phyloP scores from a whole-genome alignment of 2,797 vertebrate species.

The Naso thynnoides region DNA sequence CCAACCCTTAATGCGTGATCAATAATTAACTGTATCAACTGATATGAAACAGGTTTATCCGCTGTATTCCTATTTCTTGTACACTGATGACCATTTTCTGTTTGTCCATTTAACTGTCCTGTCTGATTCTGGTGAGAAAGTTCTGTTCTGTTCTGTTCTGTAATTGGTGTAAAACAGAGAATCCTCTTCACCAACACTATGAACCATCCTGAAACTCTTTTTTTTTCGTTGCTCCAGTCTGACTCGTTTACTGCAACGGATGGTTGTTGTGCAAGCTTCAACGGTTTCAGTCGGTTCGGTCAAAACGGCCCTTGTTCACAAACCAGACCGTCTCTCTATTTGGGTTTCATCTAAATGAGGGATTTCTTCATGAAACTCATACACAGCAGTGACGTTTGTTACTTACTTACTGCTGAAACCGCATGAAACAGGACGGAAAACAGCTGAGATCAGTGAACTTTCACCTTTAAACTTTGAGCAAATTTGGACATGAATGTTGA shows the following conservation, averaged over 20 bases:
- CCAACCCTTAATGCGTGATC: too few species aligned
- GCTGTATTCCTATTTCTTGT: too few species aligned
- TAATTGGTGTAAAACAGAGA: too few species aligned
- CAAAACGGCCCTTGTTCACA: background rate
- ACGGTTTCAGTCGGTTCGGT: background rate
- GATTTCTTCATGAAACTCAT: slow-evolving; percentile 24
- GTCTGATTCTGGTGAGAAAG: too few species aligned
- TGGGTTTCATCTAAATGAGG: slow-evolving; percentile 31
- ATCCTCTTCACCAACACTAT: too few species aligned
- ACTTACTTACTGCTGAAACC: background rate
- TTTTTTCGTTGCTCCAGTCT: background rate
- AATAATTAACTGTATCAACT: too few species aligned
- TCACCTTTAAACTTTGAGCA: slow-evolving; percentile 7
- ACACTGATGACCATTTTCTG: too few species aligned
- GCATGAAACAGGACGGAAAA: too few species aligned
- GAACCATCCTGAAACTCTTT: too few species aligned
- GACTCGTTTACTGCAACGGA: background rate
- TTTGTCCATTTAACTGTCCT: too few species aligned
- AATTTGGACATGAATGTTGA: background rate
- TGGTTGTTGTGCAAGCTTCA: slow-evolving; percentile 6
- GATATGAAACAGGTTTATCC: too few species aligned
- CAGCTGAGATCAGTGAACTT: background rate
- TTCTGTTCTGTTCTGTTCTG: too few species aligned
- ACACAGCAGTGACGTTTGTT: background rate
- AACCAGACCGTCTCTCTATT: slow-evolving; percentile 14